A percentile compares a stretch with the other conserved stretches of the same genome.
These are phyloP conservation scores for Ploceus nigricollis DNA, from an alignment of 2,113 vertebrate genomes.

Conservation along the genomic window DNA sequence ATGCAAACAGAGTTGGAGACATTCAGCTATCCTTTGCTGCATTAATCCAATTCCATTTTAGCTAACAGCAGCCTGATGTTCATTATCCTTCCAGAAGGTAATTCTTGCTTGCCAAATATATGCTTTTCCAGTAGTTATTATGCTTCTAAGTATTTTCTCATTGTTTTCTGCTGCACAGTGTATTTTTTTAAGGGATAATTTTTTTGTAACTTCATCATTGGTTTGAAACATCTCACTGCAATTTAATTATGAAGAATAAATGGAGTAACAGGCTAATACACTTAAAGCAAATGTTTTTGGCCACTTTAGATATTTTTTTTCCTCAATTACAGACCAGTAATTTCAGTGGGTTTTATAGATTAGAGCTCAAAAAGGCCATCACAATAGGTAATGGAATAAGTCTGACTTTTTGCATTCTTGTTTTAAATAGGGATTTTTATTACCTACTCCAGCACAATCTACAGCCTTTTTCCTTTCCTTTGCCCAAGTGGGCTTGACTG, in stretches of 20 bases:
- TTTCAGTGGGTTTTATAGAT: not conserved
- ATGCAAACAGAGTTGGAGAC: not conserved
- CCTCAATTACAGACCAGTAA: not conserved
- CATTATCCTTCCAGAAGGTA: not conserved
- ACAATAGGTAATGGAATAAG: not conserved
- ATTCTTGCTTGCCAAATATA: not conserved
- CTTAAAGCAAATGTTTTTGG: not conserved
- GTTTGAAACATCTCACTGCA: not conserved
- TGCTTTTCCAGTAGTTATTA: not conserved
- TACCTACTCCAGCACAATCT: not conserved
- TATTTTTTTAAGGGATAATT: not conserved
- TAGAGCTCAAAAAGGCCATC: not conserved
- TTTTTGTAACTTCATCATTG: not conserved
- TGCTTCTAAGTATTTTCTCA: not conserved
- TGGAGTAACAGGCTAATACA: not conserved
- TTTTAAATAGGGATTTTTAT: not conserved
- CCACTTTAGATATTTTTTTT: not conserved
- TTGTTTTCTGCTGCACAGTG: not conserved
- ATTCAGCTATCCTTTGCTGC: not conserved
- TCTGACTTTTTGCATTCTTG: not conserved
- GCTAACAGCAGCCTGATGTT: not conserved
- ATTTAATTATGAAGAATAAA: not conserved
- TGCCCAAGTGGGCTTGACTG: not conserved
- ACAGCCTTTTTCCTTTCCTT: not conserved
- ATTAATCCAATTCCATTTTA: slow-evolving; percentile 12